These are phyloP conservation scores for Saturnia japonica DNA, from an alignment of 2,888 invertebrate genomes.

Conservation along the genomic window DNA sequence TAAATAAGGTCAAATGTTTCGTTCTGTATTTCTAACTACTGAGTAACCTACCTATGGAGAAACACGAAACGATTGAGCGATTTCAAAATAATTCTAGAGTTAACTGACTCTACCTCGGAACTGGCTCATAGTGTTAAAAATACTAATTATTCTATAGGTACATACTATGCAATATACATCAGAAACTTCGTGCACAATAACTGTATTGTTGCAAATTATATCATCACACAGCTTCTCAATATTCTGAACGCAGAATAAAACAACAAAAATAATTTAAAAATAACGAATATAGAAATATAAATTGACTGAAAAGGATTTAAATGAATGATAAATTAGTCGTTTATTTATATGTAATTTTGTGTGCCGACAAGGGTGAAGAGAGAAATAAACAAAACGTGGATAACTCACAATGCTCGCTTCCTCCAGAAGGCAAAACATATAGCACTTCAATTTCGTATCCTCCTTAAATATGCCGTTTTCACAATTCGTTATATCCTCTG, in stretches of 20 bases:
- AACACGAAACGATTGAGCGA: too few species aligned
- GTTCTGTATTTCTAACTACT: background rate
- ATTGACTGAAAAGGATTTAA: slow-evolving; percentile 34
- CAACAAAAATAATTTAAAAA: background rate
- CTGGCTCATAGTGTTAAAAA: too few species aligned
- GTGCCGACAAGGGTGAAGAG: slow-evolving; percentile 47
- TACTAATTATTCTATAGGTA: background rate
- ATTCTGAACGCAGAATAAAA: background rate
- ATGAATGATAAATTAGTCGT: slow-evolving; percentile 61
- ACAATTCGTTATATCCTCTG: slow-evolving; percentile 80
- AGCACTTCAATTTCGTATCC: slow-evolving; percentile 79
- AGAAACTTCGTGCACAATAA: background rate
- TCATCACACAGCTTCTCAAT: background rate
- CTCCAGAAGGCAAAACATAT: slow-evolving; percentile 79
- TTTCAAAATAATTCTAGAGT: too few species aligned
- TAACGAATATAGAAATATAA: slow-evolving; percentile 12
- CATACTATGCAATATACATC: background rate
- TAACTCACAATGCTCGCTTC: slow-evolving; percentile 78
- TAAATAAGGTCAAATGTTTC: background rate
- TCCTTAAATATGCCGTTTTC: slow-evolving; percentile 81
- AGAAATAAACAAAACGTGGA: slow-evolving; percentile 61
- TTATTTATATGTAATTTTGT: slow-evolving; percentile 60
- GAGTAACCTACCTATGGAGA: too few species aligned
- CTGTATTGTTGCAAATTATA: background rate
- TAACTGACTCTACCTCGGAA: too few species aligned